These are phyloP conservation scores for Seriola aureovittata DNA, from an alignment of 2,113 vertebrate genomes.

Conservation along the genomic window DNA sequence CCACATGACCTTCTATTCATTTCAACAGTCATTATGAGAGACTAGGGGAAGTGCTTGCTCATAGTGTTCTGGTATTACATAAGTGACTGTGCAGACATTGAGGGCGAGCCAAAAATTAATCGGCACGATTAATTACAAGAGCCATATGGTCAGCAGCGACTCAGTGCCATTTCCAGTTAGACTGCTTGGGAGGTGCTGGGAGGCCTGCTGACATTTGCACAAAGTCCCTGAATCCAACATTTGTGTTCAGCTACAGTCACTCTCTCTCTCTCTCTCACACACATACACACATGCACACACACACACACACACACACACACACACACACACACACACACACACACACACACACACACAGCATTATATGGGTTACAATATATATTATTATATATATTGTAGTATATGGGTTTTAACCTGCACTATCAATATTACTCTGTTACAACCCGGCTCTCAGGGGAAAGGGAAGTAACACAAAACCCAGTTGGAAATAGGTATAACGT, in stretches of 20 bases:
- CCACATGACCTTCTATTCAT: conserved; percentile 51
- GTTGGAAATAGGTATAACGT: too few species aligned
- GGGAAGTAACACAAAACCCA: too few species aligned
- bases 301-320: conserved; percentile 2
- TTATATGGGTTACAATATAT: not conserved
- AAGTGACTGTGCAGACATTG: conserved; percentile 78
- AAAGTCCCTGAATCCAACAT: conserved; percentile 71
- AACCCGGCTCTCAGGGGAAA: too few species aligned
- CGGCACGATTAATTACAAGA: conserved; percentile 84
- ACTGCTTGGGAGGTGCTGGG: conserved; percentile 79
- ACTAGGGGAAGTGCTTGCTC: conserved; percentile 61
- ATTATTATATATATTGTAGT: not conserved
- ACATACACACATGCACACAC: not conserved
- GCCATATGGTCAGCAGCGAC: conserved; percentile 85
- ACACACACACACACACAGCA: not conserved
- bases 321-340: not conserved
- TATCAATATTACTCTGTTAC: not conserved
- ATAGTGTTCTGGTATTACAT: conserved; percentile 69
- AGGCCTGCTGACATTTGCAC: conserved; percentile 84
- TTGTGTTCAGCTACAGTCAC: conserved; percentile 39
- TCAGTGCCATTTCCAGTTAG: conserved; percentile 82
- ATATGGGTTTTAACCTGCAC: not conserved
- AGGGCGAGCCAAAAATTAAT: conserved; percentile 83
- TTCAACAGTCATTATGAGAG: conserved; percentile 36
- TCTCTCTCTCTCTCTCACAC: not conserved